Evolutionary conservation across 2,113 vertebrate species (phyloP).

Genomic region (Chamaetylas fuelleborni): DNA sequence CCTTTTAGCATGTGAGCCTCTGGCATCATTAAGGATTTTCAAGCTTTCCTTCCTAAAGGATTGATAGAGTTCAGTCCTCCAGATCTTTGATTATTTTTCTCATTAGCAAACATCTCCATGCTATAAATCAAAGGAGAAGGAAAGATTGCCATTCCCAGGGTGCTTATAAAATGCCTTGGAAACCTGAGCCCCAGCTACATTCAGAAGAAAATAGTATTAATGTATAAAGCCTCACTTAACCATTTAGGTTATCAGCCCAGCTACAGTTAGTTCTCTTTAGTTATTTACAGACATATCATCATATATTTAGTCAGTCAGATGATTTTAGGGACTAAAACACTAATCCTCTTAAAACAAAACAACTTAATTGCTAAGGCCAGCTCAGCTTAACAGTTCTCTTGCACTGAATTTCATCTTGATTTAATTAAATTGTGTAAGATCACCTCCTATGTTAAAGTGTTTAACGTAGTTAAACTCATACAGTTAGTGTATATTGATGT

Average conservation of each 20-base stretch:
- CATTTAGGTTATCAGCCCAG: background rate
- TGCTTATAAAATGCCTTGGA: constrained; percentile 46
- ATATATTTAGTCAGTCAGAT: constrained; percentile 9
- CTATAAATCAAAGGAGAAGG: constrained; percentile 51
- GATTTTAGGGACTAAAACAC: constrained; percentile 12
- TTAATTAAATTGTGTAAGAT: constrained; percentile 47
- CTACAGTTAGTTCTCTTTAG: background rate
- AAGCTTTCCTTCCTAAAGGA: constrained; percentile 51
- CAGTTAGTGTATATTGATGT: background rate
- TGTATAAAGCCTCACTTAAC: constrained; percentile 9
- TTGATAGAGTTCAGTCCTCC: constrained; percentile 21
- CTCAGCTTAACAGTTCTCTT: background rate
- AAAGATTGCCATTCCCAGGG: constrained; percentile 43
- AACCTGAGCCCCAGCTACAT: constrained; percentile 46
- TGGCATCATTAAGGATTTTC: constrained; percentile 64
- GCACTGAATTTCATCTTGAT: constrained; percentile 23
- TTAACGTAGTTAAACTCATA: background rate
- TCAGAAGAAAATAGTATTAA: constrained; percentile 18
- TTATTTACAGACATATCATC: constrained; percentile 24
- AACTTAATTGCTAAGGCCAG: background rate
- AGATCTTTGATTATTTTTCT: constrained; percentile 65
- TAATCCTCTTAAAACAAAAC: constrained; percentile 31
- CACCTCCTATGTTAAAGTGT: background rate
- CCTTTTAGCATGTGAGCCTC: constrained; percentile 37
- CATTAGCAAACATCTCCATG: constrained; percentile 46